These are phyloP conservation scores for Micrastur ruficollis DNA, from an alignment of 2,797 vertebrate genomes.

Conservation along the genomic window DNA sequence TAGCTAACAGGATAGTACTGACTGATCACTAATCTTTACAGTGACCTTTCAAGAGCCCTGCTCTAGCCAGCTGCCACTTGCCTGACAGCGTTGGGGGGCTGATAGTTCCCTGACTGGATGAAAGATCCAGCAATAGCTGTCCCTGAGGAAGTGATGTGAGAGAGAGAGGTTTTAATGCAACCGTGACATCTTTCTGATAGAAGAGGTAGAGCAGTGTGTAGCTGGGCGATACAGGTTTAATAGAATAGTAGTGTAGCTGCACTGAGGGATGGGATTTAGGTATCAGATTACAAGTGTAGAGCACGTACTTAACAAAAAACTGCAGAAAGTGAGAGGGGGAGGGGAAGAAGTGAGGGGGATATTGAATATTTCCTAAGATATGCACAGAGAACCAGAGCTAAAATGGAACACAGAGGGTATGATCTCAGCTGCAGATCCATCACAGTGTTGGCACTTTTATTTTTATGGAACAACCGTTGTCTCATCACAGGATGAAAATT, in stretches of 20 bases:
- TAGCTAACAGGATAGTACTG: background rate
- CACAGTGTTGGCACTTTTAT: background rate
- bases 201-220: background rate
- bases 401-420: background rate
- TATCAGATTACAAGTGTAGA: background rate
- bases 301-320: background rate
- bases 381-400: background rate
- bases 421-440: constrained; percentile 8
- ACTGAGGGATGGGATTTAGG: background rate
- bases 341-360: background rate
- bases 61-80: background rate
- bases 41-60: background rate
- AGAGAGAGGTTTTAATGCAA: background rate
- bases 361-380: background rate
- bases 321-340: background rate
- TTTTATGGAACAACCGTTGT: constrained; percentile 7
- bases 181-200: background rate
- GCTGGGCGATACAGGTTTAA: background rate
- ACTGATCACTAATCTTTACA: background rate
- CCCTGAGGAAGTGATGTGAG: background rate
- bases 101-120: background rate
- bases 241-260: background rate
- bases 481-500: constrained; percentile 22
- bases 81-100: background rate
- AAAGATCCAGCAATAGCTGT: background rate